A percentile compares a stretch with the other conserved stretches of the same genome.
phyloP scores from a whole-genome alignment of 2,888 invertebrate species.

The Pseudococcus longispinus region DNA sequence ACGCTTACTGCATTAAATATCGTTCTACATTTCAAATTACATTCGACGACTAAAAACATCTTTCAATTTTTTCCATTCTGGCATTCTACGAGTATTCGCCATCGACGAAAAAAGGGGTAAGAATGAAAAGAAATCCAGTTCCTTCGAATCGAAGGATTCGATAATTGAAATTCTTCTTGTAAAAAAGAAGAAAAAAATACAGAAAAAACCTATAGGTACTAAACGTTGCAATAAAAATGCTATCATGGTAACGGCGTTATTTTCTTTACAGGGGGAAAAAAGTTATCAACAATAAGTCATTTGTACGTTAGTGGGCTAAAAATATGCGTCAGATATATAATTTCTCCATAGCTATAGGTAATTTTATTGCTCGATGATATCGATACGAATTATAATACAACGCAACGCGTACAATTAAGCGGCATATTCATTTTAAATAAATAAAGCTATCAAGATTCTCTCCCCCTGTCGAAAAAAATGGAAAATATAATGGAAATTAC shows the following conservation, averaged over 20 bases:
- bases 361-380: neutral
- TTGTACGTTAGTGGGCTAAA: neutral
- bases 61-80: neutral
- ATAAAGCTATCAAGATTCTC: neutral
- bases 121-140: neutral
- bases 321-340: neutral
- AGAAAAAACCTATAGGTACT: neutral
- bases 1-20: neutral
- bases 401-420: neutral
- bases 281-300: neutral
- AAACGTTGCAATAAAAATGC: neutral
- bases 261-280: neutral
- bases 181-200: neutral
- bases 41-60: neutral
- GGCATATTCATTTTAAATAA: neutral
- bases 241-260: neutral
- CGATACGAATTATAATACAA: neutral
- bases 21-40: neutral
- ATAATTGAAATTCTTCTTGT: conserved; percentile 4
- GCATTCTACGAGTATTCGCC: neutral
- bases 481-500: neutral
- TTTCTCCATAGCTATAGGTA: no score
- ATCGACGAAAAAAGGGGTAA: neutral
- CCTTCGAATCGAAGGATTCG: neutral
- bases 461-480: neutral